Evolutionary conservation across 2,797 vertebrate species (phyloP), one percentile per base, ranked within the genome.

Genomic region (Remorina albescens): DNA sequence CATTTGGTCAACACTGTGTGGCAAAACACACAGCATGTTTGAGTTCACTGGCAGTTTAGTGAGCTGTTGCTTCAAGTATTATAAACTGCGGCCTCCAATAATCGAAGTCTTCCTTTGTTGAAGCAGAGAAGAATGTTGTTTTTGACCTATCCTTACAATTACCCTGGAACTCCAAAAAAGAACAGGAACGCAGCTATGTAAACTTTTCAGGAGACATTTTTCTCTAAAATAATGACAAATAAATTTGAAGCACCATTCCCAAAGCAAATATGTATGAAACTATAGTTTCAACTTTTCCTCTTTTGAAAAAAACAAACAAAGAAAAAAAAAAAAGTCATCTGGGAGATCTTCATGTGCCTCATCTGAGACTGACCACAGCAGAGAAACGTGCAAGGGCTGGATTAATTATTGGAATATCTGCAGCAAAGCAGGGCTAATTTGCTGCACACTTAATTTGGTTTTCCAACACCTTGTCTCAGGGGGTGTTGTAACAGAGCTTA

Each of bases 371-470:
- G 42, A 72, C 66, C 67, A 63, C 69, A 74, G 71, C 74, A 88
- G 67, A 85, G 75, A 87, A 77, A 66, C 76, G 50, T 87, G 81
- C 81, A 89, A 82, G 23, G 28, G 32, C 50, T 87, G 74, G 71
- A 82, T 88, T 91, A 89, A 91, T 90, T 86, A 84, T 82, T 81
- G 75, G 76, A 84, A 87, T 87, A 88, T 89, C 78, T 84, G 78
- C 79, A 76, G 84, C 71, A 91, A 90, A 78, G 76, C 83, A 72
- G 65, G 67, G 78, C 83, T 89, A 86, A 91, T 90, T 91, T 87
- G 83, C 82, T 74, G 73, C 84, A 89, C 88, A 90, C 89, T 92
- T 92, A 77, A 88, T 91, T 89, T 91, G 74, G 57, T 88, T 93
- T 93, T 92, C 92, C 72, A 71, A 62, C 62, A 44, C 23, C 59